These are phyloP conservation scores for Myotis lucifugus DNA, from an alignment of 2,113 vertebrate genomes.

Conservation along the genomic window DNA sequence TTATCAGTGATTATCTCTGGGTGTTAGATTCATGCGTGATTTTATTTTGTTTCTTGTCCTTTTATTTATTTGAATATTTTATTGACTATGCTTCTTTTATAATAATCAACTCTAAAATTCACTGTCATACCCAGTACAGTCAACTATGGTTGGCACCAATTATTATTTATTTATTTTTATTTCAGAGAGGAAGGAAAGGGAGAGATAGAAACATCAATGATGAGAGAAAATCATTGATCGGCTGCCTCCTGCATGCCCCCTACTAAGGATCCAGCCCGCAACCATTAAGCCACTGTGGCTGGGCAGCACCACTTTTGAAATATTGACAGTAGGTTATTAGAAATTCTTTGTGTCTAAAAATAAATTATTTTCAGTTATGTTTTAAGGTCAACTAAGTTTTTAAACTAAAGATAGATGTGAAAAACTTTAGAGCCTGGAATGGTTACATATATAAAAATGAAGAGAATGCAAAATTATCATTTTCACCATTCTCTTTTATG, in stretches of 20 bases:
- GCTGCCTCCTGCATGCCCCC: too few species aligned
- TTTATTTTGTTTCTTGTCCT: background rate
- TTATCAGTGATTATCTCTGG: constrained; percentile 2
- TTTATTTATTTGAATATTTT: constrained; percentile 2
- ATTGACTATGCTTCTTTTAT: background rate
- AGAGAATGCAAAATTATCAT: background rate
- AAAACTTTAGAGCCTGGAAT: background rate
- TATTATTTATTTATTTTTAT: too few species aligned
- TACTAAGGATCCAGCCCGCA: too few species aligned
- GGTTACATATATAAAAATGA: background rate
- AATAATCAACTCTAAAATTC: background rate
- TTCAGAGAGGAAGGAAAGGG: too few species aligned
- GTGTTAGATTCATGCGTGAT: background rate
- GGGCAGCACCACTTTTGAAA: background rate
- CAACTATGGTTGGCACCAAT: background rate
- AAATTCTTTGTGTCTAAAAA: constrained; percentile 18
- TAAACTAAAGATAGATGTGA: background rate
- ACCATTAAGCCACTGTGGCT: too few species aligned
- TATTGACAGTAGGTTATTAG: background rate
- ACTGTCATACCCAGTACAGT: background rate
- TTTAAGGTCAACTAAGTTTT: constrained; percentile 14
- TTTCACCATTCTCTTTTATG: background rate
- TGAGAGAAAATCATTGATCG: too few species aligned
- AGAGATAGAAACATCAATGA: too few species aligned
- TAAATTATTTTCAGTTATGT: background rate